Evolutionary conservation across 2,113 vertebrate species (phyloP).

Genomic region (Ctenodactylus gundi): DNA sequence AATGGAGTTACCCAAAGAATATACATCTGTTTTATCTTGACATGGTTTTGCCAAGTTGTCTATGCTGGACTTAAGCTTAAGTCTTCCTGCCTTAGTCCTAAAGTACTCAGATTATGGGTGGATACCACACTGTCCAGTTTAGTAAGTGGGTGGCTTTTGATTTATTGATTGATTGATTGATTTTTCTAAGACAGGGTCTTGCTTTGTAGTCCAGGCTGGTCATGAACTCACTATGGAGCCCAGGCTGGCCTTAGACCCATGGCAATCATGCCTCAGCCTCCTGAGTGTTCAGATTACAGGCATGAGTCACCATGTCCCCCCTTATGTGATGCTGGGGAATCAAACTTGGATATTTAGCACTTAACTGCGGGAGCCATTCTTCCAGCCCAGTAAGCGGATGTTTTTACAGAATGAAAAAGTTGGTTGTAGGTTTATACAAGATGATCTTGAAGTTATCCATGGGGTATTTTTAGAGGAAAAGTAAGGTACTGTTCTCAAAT

Average conservation of each 20-base stretch:
- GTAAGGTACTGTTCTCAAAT: conserved; percentile 45
- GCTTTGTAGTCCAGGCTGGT: too few relatives aligned
- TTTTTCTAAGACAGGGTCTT: too few relatives aligned
- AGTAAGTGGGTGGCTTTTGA: not conserved
- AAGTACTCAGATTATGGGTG: not conserved
- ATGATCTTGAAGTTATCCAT: conserved; percentile 40
- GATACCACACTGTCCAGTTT: not conserved
- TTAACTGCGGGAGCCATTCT: too few relatives aligned
- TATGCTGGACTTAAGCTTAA: not conserved
- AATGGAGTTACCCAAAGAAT: not conserved
- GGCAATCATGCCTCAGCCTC: too few relatives aligned
- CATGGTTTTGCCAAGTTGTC: not conserved
- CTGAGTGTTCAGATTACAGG: too few relatives aligned
- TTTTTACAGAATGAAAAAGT: not conserved
- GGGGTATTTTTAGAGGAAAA: conserved; percentile 26
- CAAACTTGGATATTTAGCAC: too few relatives aligned
- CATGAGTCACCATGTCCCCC: too few relatives aligned
- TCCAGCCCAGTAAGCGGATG: not conserved
- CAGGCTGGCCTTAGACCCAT: too few relatives aligned
- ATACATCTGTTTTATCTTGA: not conserved
- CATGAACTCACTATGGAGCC: too few relatives aligned
- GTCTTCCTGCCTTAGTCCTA: not conserved
- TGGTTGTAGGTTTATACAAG: not conserved
- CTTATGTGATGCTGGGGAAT: too few relatives aligned
- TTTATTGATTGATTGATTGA: too few relatives aligned